Evolutionary conservation across 2,113 vertebrate species (phyloP).

Genomic region (Pipa parva): DNA sequence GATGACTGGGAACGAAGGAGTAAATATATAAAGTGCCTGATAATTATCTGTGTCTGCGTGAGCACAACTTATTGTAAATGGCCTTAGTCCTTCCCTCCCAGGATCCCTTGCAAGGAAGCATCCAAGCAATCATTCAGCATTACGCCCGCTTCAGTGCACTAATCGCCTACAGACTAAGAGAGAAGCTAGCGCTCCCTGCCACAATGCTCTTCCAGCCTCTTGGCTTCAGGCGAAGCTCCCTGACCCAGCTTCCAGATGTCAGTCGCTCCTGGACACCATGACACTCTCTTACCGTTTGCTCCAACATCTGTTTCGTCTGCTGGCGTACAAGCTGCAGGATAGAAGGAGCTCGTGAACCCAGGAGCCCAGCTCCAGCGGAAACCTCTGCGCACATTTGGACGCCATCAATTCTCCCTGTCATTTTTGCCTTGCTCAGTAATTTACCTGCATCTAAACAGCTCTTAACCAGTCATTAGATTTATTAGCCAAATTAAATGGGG

Average conservation of each 20-base stretch:
- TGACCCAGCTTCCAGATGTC: conserved; percentile 93
- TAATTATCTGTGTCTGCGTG: conserved; percentile 66
- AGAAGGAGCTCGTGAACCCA: conserved; percentile 3
- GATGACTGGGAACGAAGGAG: neutral
- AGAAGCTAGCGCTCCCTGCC: conserved; percentile 78
- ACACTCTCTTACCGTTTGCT: conserved; percentile 84
- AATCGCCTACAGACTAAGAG: conserved; percentile 80
- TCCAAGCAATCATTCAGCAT: conserved; percentile 84
- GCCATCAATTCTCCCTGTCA: conserved; percentile 39
- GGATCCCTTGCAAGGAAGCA: conserved; percentile 77
- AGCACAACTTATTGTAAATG: conserved; percentile 68
- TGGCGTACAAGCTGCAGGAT: conserved; percentile 72
- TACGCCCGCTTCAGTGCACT: conserved; percentile 83
- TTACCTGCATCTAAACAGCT: conserved; percentile 18
- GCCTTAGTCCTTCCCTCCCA: conserved; percentile 74
- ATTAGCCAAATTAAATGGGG: conserved; percentile 3
- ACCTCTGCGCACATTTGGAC: conserved; percentile 15
- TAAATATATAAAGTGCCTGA: conserved; percentile 45
- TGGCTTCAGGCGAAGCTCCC: conserved; percentile 77
- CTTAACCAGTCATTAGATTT: conserved; percentile 32
- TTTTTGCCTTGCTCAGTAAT: neutral
- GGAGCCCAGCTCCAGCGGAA: conserved; percentile 1
- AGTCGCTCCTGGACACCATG: conserved; percentile 84
- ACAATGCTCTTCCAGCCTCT: conserved; percentile 82
- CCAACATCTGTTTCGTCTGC: conserved; percentile 93